These are phyloP conservation scores for Sandelia bainsii DNA, from an alignment of 2,797 vertebrate genomes.

Conservation along the genomic window DNA sequence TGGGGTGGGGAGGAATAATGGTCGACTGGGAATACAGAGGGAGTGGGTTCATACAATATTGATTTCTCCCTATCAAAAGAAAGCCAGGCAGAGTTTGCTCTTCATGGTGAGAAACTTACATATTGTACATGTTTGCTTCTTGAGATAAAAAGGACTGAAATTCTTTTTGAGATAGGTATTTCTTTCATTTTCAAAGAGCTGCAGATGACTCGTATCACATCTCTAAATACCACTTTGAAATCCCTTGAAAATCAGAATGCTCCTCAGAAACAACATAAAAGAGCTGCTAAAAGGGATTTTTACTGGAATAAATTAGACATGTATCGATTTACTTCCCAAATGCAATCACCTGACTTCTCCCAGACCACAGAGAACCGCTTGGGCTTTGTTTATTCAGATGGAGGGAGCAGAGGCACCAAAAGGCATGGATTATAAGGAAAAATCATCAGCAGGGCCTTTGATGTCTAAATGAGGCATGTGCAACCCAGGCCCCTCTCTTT, in stretches of 20 bases:
- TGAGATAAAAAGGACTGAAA: slow-evolving; percentile 73
- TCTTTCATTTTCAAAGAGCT: slow-evolving; percentile 84
- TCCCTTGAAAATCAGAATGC: slow-evolving; percentile 80
- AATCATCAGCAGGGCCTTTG: slow-evolving; percentile 90
- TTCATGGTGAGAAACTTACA: slow-evolving; percentile 71
- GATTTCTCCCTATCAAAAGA: slow-evolving; percentile 77
- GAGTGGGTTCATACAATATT: slow-evolving; percentile 77
- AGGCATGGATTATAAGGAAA: slow-evolving; percentile 87
- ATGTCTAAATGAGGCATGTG: slow-evolving; percentile 91
- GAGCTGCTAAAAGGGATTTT: slow-evolving; percentile 80
- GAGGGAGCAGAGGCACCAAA: slow-evolving; percentile 85
- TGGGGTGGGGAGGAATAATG: slow-evolving; percentile 77
- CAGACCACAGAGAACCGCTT: slow-evolving; percentile 80
- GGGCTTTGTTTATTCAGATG: slow-evolving; percentile 91
- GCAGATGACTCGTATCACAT: slow-evolving; percentile 78
- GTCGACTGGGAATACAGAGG: slow-evolving; percentile 75
- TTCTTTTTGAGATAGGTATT: slow-evolving; percentile 79
- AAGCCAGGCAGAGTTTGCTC: slow-evolving; percentile 69
- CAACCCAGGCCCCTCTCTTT: slow-evolving; percentile 86
- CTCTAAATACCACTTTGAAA: slow-evolving; percentile 85
- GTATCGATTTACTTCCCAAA: slow-evolving; percentile 80
- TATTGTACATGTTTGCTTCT: slow-evolving; percentile 80
- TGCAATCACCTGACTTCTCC: slow-evolving; percentile 83
- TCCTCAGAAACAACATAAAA: slow-evolving; percentile 85
- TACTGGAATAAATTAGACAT: slow-evolving; percentile 81